These are phyloP conservation scores for Semaprochilodus insignis DNA, from an alignment of 2,797 vertebrate species.

Conservation along the genomic window DNA sequence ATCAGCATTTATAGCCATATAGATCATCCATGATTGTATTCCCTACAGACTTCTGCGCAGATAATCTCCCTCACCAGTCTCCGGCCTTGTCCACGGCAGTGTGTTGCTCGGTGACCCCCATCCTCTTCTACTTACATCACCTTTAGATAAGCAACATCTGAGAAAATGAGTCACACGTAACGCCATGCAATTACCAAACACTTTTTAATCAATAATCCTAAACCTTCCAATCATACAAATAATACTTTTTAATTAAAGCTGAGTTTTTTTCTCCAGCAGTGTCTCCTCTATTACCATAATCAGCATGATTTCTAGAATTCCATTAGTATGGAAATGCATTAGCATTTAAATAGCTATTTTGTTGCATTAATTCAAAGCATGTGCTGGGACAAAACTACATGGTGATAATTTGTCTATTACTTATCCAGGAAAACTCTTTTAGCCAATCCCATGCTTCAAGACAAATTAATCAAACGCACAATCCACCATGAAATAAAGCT, in stretches of 20 bases:
- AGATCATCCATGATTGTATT: neutral
- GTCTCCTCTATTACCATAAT: constrained; percentile 37
- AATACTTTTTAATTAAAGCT: constrained; percentile 43
- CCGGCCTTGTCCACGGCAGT: constrained; percentile 11
- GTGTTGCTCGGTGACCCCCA: constrained; percentile 45
- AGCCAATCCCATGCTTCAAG: constrained; percentile 52
- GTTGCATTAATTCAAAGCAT: constrained; percentile 46
- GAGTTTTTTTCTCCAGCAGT: constrained; percentile 25
- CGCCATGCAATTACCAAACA: constrained; percentile 10
- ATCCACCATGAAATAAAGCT: constrained; percentile 54
- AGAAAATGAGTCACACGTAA: constrained; percentile 16
- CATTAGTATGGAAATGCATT: constrained; percentile 54
- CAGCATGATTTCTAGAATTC: constrained; percentile 51
- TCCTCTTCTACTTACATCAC: constrained; percentile 23
- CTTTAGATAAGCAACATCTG: constrained; percentile 34
- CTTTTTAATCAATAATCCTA: constrained; percentile 34
- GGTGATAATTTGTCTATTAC: constrained; percentile 47
- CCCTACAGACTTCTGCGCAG: neutral
- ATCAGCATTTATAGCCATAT: neutral
- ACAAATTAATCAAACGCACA: constrained; percentile 52
- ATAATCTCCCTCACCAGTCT: constrained; percentile 46
- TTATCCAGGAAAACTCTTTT: constrained; percentile 45
- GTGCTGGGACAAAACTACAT: constrained; percentile 37
- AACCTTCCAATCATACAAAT: constrained; percentile 36
- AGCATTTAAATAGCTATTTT: constrained; percentile 64